phyloP scores from a whole-genome alignment of 2,888 invertebrate species.

The Cheiracanthium punctorium region DNA sequence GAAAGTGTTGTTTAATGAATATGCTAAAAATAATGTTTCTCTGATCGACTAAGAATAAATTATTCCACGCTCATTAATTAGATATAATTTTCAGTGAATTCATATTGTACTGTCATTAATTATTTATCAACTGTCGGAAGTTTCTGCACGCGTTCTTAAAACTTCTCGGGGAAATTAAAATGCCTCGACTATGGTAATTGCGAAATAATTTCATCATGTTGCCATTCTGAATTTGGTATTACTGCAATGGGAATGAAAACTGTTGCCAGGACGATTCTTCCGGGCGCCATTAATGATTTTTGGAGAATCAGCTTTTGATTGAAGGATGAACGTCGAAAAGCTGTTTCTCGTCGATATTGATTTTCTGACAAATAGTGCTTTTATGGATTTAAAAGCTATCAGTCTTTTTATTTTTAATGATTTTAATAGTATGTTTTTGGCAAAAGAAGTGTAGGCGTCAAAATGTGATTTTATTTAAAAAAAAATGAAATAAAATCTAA shows the following conservation, averaged over 20 bases:
- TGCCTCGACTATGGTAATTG: not conserved
- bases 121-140: not conserved
- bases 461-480: too few species aligned
- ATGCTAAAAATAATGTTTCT: not conserved
- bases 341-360: too few species aligned
- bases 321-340: too few species aligned
- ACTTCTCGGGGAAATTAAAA: not conserved
- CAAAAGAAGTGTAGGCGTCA: too few species aligned
- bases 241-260: not conserved
- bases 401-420: too few species aligned
- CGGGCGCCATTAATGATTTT: not conserved
- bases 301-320: not conserved
- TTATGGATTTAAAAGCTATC: too few species aligned
- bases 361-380: too few species aligned
- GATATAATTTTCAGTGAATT: not conserved
- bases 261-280: not conserved
- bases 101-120: not conserved
- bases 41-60: not conserved
- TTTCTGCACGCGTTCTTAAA: not conserved
- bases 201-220: not conserved
- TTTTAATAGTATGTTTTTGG: too few species aligned
- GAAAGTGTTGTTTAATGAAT: not conserved
- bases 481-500: too few species aligned
- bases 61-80: not conserved
- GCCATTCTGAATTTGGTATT: not conserved